A percentile compares a stretch with the other conserved stretches of the same genome.
These are phyloP conservation scores for Tenthredo mesomela DNA, from an alignment of 2,888 invertebrate genomes.

Conservation along the genomic window DNA sequence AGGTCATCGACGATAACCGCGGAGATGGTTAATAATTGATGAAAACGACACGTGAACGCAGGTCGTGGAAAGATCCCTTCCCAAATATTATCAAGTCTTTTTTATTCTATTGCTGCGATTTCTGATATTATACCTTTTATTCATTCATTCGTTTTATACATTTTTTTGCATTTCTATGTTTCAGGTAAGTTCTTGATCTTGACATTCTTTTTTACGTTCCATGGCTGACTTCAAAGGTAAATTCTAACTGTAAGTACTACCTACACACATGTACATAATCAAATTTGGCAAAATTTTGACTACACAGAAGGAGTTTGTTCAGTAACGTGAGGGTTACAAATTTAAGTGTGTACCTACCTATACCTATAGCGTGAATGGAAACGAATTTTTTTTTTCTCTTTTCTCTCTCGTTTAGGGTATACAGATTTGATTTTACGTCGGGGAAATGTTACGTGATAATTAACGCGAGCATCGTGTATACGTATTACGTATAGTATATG, in stretches of 20 bases:
- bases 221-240: background rate
- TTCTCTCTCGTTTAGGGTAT: background rate
- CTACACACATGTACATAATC: background rate
- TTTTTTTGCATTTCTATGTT: slow-evolving; percentile 8
- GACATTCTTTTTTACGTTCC: background rate
- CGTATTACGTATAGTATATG: too few species aligned
- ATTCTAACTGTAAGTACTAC: background rate
- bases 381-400: background rate
- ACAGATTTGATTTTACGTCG: background rate
- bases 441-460: slow-evolving; percentile 13
- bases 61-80: too few species aligned
- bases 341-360: background rate
- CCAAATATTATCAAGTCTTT: too few species aligned
- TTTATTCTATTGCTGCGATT: background rate
- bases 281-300: background rate
- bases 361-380: background rate
- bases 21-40: background rate
- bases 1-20: background rate
- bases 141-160: background rate
- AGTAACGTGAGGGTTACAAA: background rate
- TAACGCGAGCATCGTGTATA: background rate
- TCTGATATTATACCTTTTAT: too few species aligned
- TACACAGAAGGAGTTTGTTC: too few species aligned
- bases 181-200: slow-evolving; percentile 17
- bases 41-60: background rate